Evolutionary conservation across 2,113 vertebrate genomes (phyloP), one percentile per base, ranked within the genome.

Genomic region (Tachuris rubrigastra): DNA sequence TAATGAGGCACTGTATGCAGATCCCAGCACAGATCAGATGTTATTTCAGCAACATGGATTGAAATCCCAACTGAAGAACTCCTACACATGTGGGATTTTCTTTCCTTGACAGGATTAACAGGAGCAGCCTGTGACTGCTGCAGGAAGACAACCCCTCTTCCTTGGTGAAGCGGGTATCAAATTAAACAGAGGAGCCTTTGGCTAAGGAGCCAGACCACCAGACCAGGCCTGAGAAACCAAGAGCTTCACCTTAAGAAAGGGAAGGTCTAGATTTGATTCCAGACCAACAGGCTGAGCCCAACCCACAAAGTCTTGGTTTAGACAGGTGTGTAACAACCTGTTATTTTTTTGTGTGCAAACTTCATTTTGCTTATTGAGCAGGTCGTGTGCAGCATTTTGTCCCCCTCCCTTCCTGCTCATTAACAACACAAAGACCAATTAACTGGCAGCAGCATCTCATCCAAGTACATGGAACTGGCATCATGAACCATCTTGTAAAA

Each of bases 1-100:
- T 93, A 97, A 98, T 95, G 96, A 97, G 91, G 86, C 75, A 93
- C 84, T 95, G 83, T 87, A 82, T 95, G 95, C 73, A 96, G 95
- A 96, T 92, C 92, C 97, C 2, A 60, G 91, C 89, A 21, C 82
- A 95, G 93, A 92, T 95, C 97, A 94, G 91, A 94, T 56, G 89
- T 84, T 80, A 83, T 95, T 95, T 90, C 95, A 91, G 89, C 75
- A 91, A 55, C 66, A 75, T 9, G 59, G 71, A 79, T 86, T 89
- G 84, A 90, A 92, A 82, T 47, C 8, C 31, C 76, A 91, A 90
- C 81, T 75, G 63, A 76, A 72, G 42, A 93, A 72, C 44, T 85
- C 75, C 59, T 72, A 59, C 66, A 87, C 69, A 71, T 0, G 5
- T 92, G 81, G 94, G 87, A 31, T 60, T 74, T 81, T 56, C 56